These are phyloP conservation scores for Apamea monoglypha DNA, from an alignment of 2,888 invertebrate genomes.

Conservation along the genomic window DNA sequence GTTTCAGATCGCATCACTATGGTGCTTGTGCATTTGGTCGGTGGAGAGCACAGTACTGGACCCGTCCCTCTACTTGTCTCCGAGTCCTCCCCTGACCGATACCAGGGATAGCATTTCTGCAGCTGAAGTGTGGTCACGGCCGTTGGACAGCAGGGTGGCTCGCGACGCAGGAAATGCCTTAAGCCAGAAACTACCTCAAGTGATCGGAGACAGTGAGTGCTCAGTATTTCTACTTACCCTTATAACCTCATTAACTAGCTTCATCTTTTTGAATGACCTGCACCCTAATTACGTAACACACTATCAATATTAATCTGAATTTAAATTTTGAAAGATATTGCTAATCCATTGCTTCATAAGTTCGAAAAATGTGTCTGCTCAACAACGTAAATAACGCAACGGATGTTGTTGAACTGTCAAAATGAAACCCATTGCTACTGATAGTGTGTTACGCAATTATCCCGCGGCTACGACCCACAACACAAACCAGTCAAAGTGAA, in stretches of 20 bases:
- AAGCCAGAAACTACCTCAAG: no score
- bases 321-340: no score
- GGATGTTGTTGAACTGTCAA: no score
- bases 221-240: neutral
- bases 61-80: conserved; percentile 82
- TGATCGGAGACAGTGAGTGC: conserved; percentile 54
- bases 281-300: no score
- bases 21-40: conserved; percentile 56
- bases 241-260: neutral
- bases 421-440: no score
- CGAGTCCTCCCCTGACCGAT: conserved; percentile 80
- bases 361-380: no score
- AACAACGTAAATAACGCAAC: no score
- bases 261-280: neutral
- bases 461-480: neutral
- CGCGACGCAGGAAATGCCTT: conserved; percentile 37
- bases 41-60: conserved; percentile 77
- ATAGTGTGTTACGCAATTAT: no score
- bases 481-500: neutral
- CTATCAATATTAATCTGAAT: no score
- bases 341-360: no score
- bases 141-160: conserved; percentile 60
- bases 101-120: conserved; percentile 65
- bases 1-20: conserved; percentile 59
- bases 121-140: conserved; percentile 72